Evolutionary conservation across 2,113 vertebrate genomes (phyloP).

Genomic region (Triplophysa rosa): DNA sequence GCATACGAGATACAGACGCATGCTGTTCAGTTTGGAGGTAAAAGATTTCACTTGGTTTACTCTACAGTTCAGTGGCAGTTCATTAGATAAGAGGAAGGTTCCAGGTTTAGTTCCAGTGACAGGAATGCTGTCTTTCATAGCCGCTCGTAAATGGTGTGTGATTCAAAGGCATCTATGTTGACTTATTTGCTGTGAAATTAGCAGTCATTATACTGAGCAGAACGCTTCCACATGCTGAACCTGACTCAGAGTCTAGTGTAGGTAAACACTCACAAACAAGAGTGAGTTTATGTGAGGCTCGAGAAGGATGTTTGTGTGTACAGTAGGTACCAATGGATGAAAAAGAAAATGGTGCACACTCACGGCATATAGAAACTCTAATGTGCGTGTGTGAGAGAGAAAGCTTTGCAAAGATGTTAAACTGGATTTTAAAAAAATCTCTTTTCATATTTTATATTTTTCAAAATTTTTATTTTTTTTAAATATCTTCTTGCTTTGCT

Average conservation of each 20-base stretch:
- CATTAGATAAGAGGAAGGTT: constrained; percentile 45
- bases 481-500: no score
- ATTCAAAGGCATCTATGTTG: constrained; percentile 50
- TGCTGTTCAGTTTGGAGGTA: constrained; percentile 49
- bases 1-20: constrained; percentile 39
- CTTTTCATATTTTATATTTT: no score
- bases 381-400: no score
- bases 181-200: constrained; percentile 55
- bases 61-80: constrained; percentile 57
- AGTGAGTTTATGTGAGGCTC: not conserved
- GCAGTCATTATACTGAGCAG: constrained; percentile 46
- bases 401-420: no score
- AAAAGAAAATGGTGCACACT: not conserved
- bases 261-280: constrained; percentile 27
- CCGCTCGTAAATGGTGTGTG: constrained; percentile 48
- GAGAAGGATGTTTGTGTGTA: not conserved
- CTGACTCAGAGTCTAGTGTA: constrained; percentile 11
- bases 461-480: no score
- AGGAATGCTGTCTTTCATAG: constrained; percentile 44
- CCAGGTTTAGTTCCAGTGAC: constrained; percentile 20
- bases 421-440: no score
- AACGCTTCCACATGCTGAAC: constrained; percentile 52
- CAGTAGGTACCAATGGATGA: not conserved
- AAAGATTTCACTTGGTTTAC: constrained; percentile 40
- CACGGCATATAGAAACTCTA: not conserved